phyloP scores from a whole-genome alignment of 2,113 vertebrate species.

The Rhea americana region DNA sequence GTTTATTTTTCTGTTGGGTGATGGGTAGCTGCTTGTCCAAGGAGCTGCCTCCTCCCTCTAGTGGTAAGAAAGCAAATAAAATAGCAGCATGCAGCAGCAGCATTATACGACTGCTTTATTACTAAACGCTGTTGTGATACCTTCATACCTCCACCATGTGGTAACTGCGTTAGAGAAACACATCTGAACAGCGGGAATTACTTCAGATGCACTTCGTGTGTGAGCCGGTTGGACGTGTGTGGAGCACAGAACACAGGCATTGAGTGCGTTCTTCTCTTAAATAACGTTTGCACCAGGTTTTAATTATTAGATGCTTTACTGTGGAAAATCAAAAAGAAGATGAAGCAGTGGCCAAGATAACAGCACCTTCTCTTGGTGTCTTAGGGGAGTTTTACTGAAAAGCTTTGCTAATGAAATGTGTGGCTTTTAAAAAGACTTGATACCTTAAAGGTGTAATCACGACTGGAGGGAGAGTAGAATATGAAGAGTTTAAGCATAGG shows the following conservation, averaged over 20 bases:
- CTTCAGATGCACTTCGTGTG: not conserved
- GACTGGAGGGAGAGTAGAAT: not conserved
- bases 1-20: too few relatives aligned
- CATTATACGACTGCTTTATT: not conserved
- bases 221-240: not conserved
- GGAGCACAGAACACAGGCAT: not conserved
- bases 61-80: not conserved
- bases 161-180: not conserved
- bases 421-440: not conserved
- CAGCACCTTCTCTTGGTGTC: not conserved
- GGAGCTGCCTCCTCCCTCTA: not conserved
- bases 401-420: not conserved
- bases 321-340: not conserved
- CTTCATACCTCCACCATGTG: not conserved
- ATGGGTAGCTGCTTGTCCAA: rapidly evolving
- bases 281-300: not conserved
- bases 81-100: not conserved
- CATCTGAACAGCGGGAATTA: not conserved
- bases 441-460: not conserved
- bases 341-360: not conserved
- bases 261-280: not conserved
- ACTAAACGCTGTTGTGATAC: not conserved
- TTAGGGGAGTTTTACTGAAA: not conserved
- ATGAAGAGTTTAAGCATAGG: not conserved
- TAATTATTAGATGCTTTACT: not conserved